Conservation (phyloP, 1,140 invertebrate species). For the Nephila pilipes region DNA sequence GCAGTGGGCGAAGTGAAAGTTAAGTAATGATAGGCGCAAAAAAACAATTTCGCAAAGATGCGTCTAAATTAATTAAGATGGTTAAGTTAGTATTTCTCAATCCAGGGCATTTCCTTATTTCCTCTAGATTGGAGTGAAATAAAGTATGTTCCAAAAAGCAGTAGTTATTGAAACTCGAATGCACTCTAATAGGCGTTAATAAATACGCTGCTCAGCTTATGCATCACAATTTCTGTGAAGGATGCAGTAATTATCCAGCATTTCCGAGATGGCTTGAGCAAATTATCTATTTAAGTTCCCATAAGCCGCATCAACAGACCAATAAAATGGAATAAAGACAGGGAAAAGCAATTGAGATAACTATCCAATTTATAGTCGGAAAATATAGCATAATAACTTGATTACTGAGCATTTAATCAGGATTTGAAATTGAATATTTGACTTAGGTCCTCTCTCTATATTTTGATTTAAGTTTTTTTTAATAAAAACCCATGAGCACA, state of each 20-base stretch:
- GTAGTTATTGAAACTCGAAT: not conserved
- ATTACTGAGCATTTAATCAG: too few species aligned
- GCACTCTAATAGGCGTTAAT: not conserved
- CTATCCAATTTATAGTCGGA: too few species aligned
- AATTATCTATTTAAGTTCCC: not conserved
- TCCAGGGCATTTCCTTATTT: conserved; percentile 1
- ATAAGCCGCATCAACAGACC: too few species aligned
- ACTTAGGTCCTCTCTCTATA: too few species aligned
- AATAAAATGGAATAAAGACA: too few species aligned
- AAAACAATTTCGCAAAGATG: not conserved
- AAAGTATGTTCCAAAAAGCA: not conserved
- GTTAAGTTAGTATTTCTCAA: not conserved
- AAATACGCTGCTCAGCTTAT: not conserved
- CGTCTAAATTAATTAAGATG: not conserved
- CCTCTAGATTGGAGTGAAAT: not conserved
- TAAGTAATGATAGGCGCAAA: not conserved
- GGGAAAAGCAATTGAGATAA: too few species aligned
- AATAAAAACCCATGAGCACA: too few species aligned
- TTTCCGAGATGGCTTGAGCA: not conserved
- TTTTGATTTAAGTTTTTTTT: too few species aligned
- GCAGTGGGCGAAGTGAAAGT: not conserved
- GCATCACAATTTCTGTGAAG: not conserved
- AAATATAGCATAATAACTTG: too few species aligned
- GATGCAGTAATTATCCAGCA: too few species aligned
- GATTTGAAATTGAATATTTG: too few species aligned